Base-by-base conservation (phyloP, 2,113 vertebrate genomes). In the Canis aureus region DNA sequence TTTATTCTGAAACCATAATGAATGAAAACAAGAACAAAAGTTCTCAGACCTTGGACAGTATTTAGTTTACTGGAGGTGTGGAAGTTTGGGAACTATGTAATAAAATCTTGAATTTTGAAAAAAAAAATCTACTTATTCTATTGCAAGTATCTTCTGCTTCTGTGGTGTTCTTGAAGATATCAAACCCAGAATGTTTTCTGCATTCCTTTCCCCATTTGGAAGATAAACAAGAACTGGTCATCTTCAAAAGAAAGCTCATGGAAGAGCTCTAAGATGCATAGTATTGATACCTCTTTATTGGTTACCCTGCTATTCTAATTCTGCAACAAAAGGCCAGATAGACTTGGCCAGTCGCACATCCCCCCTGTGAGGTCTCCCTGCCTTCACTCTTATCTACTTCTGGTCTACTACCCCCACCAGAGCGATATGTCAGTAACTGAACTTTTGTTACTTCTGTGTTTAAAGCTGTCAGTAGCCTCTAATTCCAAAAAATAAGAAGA, bases 101-200 rank as follows among this genome's bases (percentile, higher is more conserved):
- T 51, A 86, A 83, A 38, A 85, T 71, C 53, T 74, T 59, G 49
- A 96, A 67, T 93, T 86, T 78, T 74, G 22, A 92, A 91, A 93
- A 76, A 38, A 76, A 66, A 64, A 35, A 16, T 96, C 59, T 27
- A 16, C 49, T 87, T 81, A 49, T 35, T 55, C 55, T 16, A 60
- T 57, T 55, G 8, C 15, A 89, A 79, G 23, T 78, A 43, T 60
- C 8, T 20, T 62, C 43, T 85, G 32, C 64, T 93, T 81, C 59
- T 27, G 2, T 43, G 19, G 67, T 88, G 55, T 84, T 32, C 15
- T 67, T 25, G 55, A 59, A 89, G 89, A 74, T 27, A 38, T 13
- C 5, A 86, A 84, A 23, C 11, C 53, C 43, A 22, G 89, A 59
- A 55, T 15, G 8, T 79, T 12, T 71, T 94, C 20, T 90, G 27